phyloP scores from a whole-genome alignment of 2,888 invertebrate genomes.

The Ypsolopha sequella region DNA sequence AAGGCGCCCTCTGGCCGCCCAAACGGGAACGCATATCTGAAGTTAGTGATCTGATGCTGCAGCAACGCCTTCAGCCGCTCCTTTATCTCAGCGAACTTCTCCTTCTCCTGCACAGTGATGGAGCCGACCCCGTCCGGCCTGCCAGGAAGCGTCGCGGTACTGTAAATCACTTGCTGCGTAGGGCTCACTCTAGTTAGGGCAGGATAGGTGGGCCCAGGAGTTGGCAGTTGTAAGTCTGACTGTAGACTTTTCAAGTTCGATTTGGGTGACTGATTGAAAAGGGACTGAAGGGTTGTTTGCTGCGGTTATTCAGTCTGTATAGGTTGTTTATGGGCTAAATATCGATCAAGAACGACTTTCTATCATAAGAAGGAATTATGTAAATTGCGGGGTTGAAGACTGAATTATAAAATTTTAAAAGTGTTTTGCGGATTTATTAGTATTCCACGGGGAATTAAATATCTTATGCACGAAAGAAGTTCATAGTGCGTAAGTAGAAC shows the following conservation, averaged over 20 bases:
- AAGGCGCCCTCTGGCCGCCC: slow-evolving; percentile 98
- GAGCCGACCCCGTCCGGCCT: slow-evolving; percentile 99
- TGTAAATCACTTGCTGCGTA: slow-evolving; percentile 33
- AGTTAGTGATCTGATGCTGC: slow-evolving; percentile 99
- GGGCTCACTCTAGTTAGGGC: slow-evolving; percentile 51
- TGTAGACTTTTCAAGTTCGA: background rate
- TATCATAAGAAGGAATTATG: too few species aligned
- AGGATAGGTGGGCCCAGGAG: slow-evolving; percentile 44
- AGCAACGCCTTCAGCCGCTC: slow-evolving; percentile 92
- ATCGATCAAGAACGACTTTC: too few species aligned
- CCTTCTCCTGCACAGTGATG: slow-evolving; percentile 97
- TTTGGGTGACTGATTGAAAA: background rate
- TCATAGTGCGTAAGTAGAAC: too few species aligned
- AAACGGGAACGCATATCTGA: slow-evolving; percentile 98
- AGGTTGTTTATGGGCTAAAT: too few species aligned
- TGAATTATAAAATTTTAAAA: too few species aligned
- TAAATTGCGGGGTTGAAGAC: too few species aligned
- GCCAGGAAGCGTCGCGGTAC: slow-evolving; percentile 68
- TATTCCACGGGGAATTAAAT: too few species aligned
- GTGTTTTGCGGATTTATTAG: too few species aligned
- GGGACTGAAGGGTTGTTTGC: too few species aligned
- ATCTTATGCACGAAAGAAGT: too few species aligned
- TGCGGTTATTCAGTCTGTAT: too few species aligned
- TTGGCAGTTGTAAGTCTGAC: slow-evolving; percentile 35
- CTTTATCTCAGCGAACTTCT: slow-evolving; percentile 97